Base-by-base conservation (phyloP, 2,797 vertebrate genomes). In the Paedocypris micromegethes region DNA sequence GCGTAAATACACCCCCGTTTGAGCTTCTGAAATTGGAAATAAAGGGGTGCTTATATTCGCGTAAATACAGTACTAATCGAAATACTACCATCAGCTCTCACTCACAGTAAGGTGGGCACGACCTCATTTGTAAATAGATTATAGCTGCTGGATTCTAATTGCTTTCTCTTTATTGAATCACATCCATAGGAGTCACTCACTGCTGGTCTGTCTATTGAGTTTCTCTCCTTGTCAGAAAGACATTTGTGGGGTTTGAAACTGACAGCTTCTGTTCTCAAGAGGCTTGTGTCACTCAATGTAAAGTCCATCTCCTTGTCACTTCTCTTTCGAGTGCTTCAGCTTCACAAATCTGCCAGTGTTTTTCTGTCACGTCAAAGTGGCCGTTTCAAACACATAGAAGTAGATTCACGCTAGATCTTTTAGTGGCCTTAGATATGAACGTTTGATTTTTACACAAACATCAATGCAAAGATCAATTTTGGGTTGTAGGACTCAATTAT, bases 61-160 rank as follows among this genome's bases (percentile, higher is more conserved):
- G 23, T 23, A 23, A 23, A 23, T 23, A 23, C 23, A 23, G 23
- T 23, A 23, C 23, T 23, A 23, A 23, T 23, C 23, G 23, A 23
- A 23, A 23, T 23, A 23, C 23, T 23, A 23, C 23, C 23, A 50
- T 62, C 38, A 60, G 58, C 45, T 64, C 4, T 8, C 44, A 41
- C 52, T 52, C 71, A 41, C 53, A 84, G 79, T 83, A 46, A 69
- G 79, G 80, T 66, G 69, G 72, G 78, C 66, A 80, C 78, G 81
- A 85, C 86, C 84, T 88, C 80, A 87, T 87, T 86, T 85, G 81
- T 86, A 84, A 86, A 84, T 80, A 80, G 76, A 87, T 86, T 84
- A 83, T 81, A 80, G 84, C 48, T 46, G 49, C 42, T 9, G 83
- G 82, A 83, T 86, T 53, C 23, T 60, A 86, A 89, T 89, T 87